Conservation (phyloP, 2,797 vertebrate genomes). For the Poeciliopsis gracilis region DNA sequence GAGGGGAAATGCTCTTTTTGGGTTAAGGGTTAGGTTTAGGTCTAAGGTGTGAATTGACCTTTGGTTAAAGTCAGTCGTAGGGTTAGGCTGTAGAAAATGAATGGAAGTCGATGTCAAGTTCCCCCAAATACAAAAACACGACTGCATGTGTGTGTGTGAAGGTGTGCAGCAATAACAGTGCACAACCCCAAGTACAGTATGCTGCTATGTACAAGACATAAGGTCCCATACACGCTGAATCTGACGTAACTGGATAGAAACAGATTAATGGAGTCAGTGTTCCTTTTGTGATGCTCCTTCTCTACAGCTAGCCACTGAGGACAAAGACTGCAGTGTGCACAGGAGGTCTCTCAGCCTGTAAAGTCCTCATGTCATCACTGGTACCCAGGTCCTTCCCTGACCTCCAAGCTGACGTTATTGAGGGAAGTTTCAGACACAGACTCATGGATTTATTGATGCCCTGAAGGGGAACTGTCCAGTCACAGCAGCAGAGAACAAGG, state of each 20-base stretch:
- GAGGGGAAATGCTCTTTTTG: no score
- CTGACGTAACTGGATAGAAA: slow-evolving; percentile 46
- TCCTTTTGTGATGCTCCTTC: slow-evolving; percentile 23
- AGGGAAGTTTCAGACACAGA: background rate
- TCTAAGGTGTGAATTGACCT: no score
- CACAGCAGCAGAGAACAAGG: background rate
- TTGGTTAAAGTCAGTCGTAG: no score
- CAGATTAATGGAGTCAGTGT: slow-evolving; percentile 67
- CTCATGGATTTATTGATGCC: slow-evolving; percentile 5
- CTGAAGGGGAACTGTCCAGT: background rate
- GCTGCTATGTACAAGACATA: background rate
- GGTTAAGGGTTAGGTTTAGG: no score
- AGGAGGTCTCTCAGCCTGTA: slow-evolving; percentile 7
- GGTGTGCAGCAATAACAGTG: background rate
- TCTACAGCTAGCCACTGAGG: slow-evolving; percentile 26
- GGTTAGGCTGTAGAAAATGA: no score
- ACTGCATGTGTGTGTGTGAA: background rate
- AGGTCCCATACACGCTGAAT: slow-evolving; percentile 19
- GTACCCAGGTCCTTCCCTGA: background rate
- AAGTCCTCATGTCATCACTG: background rate
- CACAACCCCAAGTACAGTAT: background rate
- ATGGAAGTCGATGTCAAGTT: no score
- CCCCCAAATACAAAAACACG: no score
- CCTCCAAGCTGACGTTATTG: background rate
- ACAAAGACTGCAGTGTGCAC: slow-evolving; percentile 60